Evolutionary conservation across 2,888 invertebrate species (phyloP).

Genomic region (Quadriops clusia): DNA sequence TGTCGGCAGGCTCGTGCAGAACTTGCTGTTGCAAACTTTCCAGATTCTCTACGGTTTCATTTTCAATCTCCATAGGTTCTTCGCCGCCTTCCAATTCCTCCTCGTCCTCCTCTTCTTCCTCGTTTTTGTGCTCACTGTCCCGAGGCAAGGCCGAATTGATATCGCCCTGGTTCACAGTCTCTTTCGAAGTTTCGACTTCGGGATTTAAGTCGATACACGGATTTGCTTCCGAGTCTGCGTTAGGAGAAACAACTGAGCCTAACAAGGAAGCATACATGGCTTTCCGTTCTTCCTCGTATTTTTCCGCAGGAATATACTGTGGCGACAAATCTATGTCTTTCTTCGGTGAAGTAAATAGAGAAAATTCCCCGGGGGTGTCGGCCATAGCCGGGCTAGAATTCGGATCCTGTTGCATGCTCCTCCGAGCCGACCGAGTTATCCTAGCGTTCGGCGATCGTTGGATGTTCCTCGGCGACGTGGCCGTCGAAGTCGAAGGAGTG

Average conservation of each 20-base stretch:
- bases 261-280: constrained; percentile 36
- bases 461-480: constrained; percentile 35
- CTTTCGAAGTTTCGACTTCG: constrained; percentile 4
- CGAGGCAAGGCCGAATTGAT: constrained; percentile 1
- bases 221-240: constrained; percentile 7
- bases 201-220: neutral
- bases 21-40: no score
- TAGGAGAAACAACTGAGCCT: constrained; percentile 26
- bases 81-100: constrained; percentile 23
- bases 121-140: constrained; percentile 10
- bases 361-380: constrained; percentile 25
- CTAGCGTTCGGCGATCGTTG: constrained; percentile 25
- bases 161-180: constrained; percentile 1
- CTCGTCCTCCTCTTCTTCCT: constrained; percentile 2
- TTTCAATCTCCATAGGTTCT: constrained; percentile 23
- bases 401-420: constrained; percentile 36
- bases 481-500: constrained; percentile 39
- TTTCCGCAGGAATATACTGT: constrained; percentile 37
- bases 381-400: constrained; percentile 33
- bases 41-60: constrained; percentile 9
- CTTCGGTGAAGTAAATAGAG: constrained; percentile 31
- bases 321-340: constrained; percentile 32
- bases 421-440: constrained; percentile 34
- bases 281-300: constrained; percentile 36
- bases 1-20: no score